These are phyloP conservation scores for Cyprinus carpio DNA, from an alignment of 2,113 vertebrate species.

Conservation along the genomic window DNA sequence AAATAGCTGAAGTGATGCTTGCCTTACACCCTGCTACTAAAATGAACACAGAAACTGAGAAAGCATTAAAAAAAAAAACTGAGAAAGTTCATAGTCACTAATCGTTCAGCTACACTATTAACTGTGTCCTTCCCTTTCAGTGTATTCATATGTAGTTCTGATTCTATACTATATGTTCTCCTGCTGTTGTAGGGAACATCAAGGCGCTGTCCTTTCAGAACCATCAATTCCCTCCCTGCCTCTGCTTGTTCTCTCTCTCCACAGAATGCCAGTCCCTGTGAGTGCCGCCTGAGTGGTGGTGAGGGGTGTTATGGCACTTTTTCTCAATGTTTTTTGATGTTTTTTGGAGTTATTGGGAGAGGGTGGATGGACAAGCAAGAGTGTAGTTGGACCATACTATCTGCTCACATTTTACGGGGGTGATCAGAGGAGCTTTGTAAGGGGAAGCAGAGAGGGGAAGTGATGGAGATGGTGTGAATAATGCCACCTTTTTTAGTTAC, in stretches of 20 bases:
- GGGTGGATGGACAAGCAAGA: conserved; percentile 58
- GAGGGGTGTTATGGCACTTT: conserved; percentile 70
- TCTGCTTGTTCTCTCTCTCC: conserved; percentile 40
- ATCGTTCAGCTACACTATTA: neutral
- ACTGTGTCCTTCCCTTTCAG: neutral
- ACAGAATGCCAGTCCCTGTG: conserved; percentile 63
- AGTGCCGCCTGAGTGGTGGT: conserved; percentile 75
- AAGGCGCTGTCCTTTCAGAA: conserved; percentile 63
- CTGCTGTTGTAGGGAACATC: conserved; percentile 25
- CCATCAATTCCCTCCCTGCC: conserved; percentile 54
- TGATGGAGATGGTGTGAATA: conserved; percentile 55
- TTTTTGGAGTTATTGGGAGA: conserved; percentile 85
- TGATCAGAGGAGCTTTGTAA: conserved; percentile 58
- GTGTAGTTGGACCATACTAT: conserved; percentile 76
- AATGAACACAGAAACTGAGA: neutral
- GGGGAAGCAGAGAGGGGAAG: conserved; percentile 25
- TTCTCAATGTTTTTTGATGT: conserved; percentile 80
- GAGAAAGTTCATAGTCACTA: neutral
- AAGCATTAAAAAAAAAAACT: neutral
- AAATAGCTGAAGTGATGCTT: neutral
- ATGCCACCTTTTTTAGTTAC: conserved; percentile 65
- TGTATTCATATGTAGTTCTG: neutral
- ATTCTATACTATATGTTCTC: neutral
- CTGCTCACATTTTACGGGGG: conserved; percentile 67
- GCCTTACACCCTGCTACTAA: neutral